Evolutionary conservation across 2,113 vertebrate species (phyloP).

Genomic region (Lucifuga dentata): DNA sequence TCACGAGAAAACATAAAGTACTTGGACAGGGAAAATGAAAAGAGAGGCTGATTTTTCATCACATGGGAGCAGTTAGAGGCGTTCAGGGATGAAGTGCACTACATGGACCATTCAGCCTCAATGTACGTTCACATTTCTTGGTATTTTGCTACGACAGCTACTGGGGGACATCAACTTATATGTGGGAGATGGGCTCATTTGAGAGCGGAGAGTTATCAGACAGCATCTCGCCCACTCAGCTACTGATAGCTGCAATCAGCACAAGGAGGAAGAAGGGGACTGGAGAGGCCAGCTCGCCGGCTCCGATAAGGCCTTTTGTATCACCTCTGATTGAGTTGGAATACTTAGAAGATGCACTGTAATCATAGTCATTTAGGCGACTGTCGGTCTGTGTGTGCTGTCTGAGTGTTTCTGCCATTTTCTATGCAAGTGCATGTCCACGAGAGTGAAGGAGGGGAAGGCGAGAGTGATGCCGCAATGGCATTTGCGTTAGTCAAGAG

Average conservation of each 20-base stretch:
- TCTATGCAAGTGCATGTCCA: constrained; percentile 25
- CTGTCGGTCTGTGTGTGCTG: constrained; percentile 21
- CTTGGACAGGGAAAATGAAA: too few relatives aligned
- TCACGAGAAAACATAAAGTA: too few relatives aligned
- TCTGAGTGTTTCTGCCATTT: constrained; percentile 35
- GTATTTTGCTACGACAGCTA: constrained; percentile 11
- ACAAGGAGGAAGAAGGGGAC: constrained; percentile 65
- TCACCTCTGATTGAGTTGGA: constrained; percentile 72
- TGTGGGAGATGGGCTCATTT: constrained; percentile 49
- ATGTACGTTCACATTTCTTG: not conserved
- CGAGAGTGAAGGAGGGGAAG: constrained; percentile 3
- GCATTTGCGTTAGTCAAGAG: constrained; percentile 55
- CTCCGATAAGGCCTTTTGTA: constrained; percentile 57
- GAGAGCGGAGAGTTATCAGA: constrained; percentile 44
- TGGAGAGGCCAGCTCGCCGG: constrained; percentile 71
- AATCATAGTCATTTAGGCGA: constrained; percentile 54
- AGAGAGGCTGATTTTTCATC: not conserved
- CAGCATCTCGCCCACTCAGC: constrained; percentile 61
- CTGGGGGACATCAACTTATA: constrained; percentile 23
- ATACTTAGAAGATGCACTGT: constrained; percentile 62
- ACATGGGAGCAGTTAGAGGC: not conserved
- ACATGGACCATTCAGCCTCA: constrained; percentile 14
- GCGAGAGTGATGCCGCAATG: constrained; percentile 3
- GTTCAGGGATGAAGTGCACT: constrained; percentile 6
- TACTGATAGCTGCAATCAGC: constrained; percentile 76